Conservation (phyloP, 2,113 vertebrate species). For the Ochotona curzoniae region DNA sequence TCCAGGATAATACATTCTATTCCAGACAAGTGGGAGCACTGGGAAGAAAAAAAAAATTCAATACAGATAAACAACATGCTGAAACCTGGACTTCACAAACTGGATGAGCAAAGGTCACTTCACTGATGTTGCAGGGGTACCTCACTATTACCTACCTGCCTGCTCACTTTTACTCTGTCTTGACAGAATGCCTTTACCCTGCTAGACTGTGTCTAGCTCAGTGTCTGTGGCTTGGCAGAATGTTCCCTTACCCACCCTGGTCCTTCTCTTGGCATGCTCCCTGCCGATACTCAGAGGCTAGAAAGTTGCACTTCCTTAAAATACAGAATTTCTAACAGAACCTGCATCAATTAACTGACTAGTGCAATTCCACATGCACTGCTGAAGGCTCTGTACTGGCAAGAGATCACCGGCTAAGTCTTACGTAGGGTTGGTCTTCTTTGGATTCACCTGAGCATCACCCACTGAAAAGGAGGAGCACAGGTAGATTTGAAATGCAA, state of each 20-base stretch:
- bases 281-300: constrained; percentile 61
- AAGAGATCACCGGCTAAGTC: constrained; percentile 23
- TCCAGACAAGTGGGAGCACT: constrained; percentile 33
- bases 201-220: constrained; percentile 4
- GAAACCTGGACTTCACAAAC: constrained; percentile 56
- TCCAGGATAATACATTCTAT: not conserved
- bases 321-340: constrained; percentile 71
- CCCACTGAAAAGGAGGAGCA: not conserved
- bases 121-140: not conserved
- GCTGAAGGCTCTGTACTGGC: constrained; percentile 22
- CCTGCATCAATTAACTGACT: constrained; percentile 55
- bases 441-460: not conserved
- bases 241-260: constrained; percentile 24
- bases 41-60: not conserved
- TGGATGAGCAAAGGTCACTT: not conserved
- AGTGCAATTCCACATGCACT: not conserved
- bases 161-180: not conserved
- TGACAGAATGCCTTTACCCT: not conserved
- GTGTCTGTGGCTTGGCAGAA: not conserved
- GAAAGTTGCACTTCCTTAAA: constrained; percentile 81
- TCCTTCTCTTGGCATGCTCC: constrained; percentile 49
- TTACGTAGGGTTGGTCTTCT: constrained; percentile 7
- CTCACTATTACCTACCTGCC: constrained; percentile 37
- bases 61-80: constrained; percentile 24
- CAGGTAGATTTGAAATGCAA: not conserved